These are phyloP conservation scores for Hippocampus barbouri DNA, from an alignment of 2,113 vertebrate species.

Conservation along the genomic window DNA sequence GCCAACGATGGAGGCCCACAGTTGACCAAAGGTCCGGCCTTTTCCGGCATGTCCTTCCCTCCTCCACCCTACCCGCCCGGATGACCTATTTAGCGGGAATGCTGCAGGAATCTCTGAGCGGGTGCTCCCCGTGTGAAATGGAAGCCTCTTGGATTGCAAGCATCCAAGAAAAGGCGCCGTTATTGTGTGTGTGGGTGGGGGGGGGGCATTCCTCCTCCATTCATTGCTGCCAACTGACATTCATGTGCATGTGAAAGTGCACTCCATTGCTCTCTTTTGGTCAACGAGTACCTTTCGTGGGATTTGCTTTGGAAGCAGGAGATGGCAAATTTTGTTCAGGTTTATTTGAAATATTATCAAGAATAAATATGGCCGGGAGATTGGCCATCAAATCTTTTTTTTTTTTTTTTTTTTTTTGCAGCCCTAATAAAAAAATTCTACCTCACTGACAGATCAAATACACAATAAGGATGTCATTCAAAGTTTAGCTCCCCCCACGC, in stretches of 20 bases:
- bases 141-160: slow-evolving; percentile 34
- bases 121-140: slow-evolving; percentile 27
- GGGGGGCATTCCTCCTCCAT: slow-evolving; percentile 20
- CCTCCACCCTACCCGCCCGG: slow-evolving; percentile 52
- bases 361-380: too few species aligned
- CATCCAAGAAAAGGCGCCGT: slow-evolving; percentile 14
- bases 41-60: slow-evolving; percentile 32
- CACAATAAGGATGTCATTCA: too few species aligned
- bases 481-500: too few species aligned
- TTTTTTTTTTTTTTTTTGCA: too few species aligned
- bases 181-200: slow-evolving; percentile 18
- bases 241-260: neutral
- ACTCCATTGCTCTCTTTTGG: slow-evolving; percentile 58
- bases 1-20: slow-evolving; percentile 29
- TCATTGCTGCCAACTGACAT: slow-evolving; percentile 17
- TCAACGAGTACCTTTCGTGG: slow-evolving; percentile 1
- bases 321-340: neutral
- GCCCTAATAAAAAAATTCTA: too few species aligned
- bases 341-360: neutral
- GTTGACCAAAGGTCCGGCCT: slow-evolving; percentile 35
- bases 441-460: too few species aligned
- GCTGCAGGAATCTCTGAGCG: slow-evolving; percentile 39
- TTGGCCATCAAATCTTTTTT: too few species aligned
- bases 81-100: slow-evolving; percentile 71
- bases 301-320: neutral